Evolutionary conservation across 2,113 vertebrate genomes (phyloP).

Genomic region (Raphicerus campestris): DNA sequence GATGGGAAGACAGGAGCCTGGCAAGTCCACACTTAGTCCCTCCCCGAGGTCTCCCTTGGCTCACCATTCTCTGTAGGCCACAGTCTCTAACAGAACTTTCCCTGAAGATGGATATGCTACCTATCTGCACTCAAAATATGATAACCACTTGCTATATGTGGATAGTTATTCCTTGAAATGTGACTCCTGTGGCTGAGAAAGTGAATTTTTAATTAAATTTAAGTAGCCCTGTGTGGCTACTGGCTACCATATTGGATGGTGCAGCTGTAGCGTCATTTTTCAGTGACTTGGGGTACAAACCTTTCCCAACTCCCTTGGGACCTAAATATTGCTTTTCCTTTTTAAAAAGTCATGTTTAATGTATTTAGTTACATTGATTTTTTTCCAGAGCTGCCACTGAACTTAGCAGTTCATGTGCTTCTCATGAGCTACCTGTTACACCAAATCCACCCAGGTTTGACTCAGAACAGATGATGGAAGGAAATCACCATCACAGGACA

Average conservation of each 20-base stretch:
- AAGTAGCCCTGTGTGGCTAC: neutral
- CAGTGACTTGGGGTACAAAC: neutral
- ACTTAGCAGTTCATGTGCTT: neutral
- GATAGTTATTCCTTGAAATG: neutral
- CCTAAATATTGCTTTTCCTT: neutral
- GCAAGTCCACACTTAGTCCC: neutral
- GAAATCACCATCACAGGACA: neutral
- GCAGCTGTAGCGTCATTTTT: neutral
- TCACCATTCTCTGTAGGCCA: neutral
- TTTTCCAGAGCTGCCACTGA: neutral
- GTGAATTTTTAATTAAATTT: neutral
- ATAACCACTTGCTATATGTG: neutral
- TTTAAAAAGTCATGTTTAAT: neutral
- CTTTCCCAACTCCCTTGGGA: neutral
- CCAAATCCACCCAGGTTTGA: neutral
- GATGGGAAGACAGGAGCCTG: neutral
- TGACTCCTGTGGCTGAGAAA: neutral
- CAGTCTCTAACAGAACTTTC: neutral
- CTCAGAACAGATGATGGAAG: neutral
- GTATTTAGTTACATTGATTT: conserved; percentile 9
- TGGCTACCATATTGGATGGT: neutral
- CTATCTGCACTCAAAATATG: rapidly evolving
- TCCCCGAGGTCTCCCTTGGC: neutral
- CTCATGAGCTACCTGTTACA: neutral
- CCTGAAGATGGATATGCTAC: neutral